Base-by-base conservation (phyloP, 1,140 invertebrate genomes). In the Penaeus japonicus region DNA sequence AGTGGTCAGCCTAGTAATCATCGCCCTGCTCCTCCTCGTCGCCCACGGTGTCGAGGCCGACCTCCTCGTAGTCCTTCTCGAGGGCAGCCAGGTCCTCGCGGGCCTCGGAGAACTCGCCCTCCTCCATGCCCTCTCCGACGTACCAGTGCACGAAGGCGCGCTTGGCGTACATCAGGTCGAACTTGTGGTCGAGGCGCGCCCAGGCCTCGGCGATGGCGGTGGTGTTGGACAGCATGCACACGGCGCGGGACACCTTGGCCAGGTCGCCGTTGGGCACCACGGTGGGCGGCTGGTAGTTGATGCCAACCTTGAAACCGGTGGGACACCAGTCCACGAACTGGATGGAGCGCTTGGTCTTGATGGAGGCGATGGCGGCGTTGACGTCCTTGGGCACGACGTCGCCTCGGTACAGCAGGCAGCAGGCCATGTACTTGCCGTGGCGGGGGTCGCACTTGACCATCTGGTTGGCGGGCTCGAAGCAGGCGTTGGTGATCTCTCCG, bases 51-150 rank as follows among this genome's bases (percentile, higher is more conserved):
- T 88, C 87, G 53, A 88, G 80, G 65, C 87, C 87, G 59, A 88
- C 87, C 87, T 88, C 87, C 47, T 88, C 87, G 87, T 88, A 88
- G 54, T 88, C 87, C 87, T 88, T 88, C 87, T 88, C 87, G 87
- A 88, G 87, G 32, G 87, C 87, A 39, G 87, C 87, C 65, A 88
- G 87, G 70, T 88, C 87, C 87, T 88, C 87, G 32, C 87, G 80
- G 53, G 87, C 87, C 81, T 88, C 87, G 27, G 87, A 88, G 80
- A 88, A 88, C 79, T 88, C 87, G 5, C 87, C 87, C 73, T 88
- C 87, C 87, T 88, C 87, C 87, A 88, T 88, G 35, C 87, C 87
- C 87, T 88, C 87, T 12, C 87, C 87, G 54, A 88, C 87, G 65
- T 88, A 88, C 87, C 87, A 88, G 87, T 88, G 87, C 27, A 88